Base-by-base conservation (phyloP, 2,797 vertebrate species). In the Dromococcyx pavoninus region DNA sequence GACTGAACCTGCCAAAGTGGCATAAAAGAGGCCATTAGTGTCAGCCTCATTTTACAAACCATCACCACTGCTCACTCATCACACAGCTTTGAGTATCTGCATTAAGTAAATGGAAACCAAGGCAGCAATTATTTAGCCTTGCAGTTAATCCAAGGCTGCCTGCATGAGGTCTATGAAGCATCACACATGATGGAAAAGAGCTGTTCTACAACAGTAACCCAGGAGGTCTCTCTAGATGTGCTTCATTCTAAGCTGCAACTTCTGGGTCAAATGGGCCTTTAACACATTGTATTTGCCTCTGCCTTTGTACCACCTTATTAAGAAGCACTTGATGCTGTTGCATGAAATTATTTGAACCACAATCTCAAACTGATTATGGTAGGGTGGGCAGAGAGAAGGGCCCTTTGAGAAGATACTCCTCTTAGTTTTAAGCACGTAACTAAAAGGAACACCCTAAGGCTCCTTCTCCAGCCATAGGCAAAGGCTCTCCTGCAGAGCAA, bases 281-380 rank as follows among this genome's bases (percentile, higher is more conserved):
- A 71, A 39, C 21, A 24, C 1, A 1, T 9, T 1, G 0, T 22
- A 9, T 35, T 79, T 60, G 35, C 46, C 46, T 71, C 37, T 27
- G 19, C 23, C 54, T 39, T 48, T 64, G 32, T 33, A 28, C 28
- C 25, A 12, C 12, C 44, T 60, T 7, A 3, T 5, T 11, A 71
- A 61, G 41, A 1, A 13, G 57, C 6, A 10, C 30, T 46, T 0
- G 0, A 2, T 51, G 35, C 9, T 35, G 35, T 19, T 43, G 13
- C 48, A 13, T 0, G 7, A 33, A 87, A 58, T 21, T 69, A 81
- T 25, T 11, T 22, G 24, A 84, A 28, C 13, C 35, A 23, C 23
- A 7, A 0, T 12, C 37, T 50, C 24, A 50, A 46, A 0, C 5
- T 58, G 35, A 32, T n/a, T 33, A 19, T 2, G 7, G 16, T 17